Evolutionary conservation across 1,140 invertebrate species (phyloP), one percentile per base, ranked within the genome.

Genomic region (Hirudo medicinalis): DNA sequence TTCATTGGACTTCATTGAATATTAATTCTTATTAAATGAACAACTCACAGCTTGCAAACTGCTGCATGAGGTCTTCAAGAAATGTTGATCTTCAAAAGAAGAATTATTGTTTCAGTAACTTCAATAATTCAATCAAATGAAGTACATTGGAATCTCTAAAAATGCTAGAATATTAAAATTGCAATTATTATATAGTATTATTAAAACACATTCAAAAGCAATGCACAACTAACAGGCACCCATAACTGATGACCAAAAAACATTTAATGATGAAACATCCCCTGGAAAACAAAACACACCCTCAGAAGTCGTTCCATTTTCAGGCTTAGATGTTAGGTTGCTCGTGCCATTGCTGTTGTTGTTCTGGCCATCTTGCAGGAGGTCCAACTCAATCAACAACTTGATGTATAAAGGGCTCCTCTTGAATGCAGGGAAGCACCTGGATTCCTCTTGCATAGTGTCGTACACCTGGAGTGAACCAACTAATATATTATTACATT

Each of bases 331-430:
- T 8, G 5, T 49, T 17, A 15, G 4, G 15, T 49, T 49, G 4
- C 4, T 40, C 40, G 40, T 6, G 11, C 57, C 22, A 63, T 25
- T 25, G 57, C 17, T 63, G 57, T 63, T 63, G 57, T 22, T 63
- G 57, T 63, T 25, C 11, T 63, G 22, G 4, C 25, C 54, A 19
- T 66, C 86, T 73, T 87, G 87, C 0, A 90, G 70, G 49, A 91
- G 80, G 79, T 90, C 90, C 22, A 91, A 79, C 76, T 91, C 89
- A 53, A 88, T 86, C 5, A 92, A 81, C 27, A 91, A 82, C 76
- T 88, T 88, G 0, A 90, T 80, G 76, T 92, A 92, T 0, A 85
- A 83, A 69, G 85, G 81, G 72, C 86, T 87, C 76, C 85, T 85
- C 72, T 87, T 87, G 76, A 91, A 91, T 0, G 86, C 83, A 15